Conservation (phyloP, 2,888 invertebrate species). For the Polia nebulosa region DNA sequence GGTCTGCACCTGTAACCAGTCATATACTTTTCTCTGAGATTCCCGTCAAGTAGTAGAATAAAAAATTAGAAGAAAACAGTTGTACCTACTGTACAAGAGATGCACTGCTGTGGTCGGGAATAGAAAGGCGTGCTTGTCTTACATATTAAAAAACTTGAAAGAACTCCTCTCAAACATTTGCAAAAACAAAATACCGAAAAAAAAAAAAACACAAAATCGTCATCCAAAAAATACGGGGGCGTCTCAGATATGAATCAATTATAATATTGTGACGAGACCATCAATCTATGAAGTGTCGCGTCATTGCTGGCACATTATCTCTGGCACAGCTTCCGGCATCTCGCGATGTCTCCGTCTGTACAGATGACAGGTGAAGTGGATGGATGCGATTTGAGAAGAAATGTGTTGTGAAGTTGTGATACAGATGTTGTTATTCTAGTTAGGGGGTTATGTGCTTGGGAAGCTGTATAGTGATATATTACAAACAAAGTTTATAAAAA, state of each 20-base stretch:
- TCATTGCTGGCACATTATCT: conserved; percentile 82
- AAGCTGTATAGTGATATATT: neutral
- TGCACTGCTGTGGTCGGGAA: no score
- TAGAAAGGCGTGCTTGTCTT: no score
- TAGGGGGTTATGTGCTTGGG: neutral
- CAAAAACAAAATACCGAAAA: conserved; percentile 24
- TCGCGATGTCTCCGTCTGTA: conserved; percentile 53
- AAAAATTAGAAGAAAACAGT: no score
- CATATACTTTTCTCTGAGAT: no score
- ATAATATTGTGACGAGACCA: conserved; percentile 67
- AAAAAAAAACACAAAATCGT: conserved; percentile 62
- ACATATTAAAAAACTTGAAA: neutral
- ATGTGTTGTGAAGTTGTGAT: conserved; percentile 25
- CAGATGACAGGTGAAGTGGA: conserved; percentile 57
- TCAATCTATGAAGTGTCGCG: conserved; percentile 79
- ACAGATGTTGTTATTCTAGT: conserved; percentile 29
- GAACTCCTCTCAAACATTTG: neutral
- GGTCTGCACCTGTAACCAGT: no score
- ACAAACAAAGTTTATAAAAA: no score
- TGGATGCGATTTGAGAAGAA: conserved; percentile 39
- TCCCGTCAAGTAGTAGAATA: no score
- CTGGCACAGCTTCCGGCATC: conserved; percentile 69
- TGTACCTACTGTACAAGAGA: no score
- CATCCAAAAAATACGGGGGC: conserved; percentile 65
- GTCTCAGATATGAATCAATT: conserved; percentile 74